These are phyloP conservation scores for Scaptomyza reducta DNA, from an alignment of 2,888 invertebrate species.

Conservation along the genomic window DNA sequence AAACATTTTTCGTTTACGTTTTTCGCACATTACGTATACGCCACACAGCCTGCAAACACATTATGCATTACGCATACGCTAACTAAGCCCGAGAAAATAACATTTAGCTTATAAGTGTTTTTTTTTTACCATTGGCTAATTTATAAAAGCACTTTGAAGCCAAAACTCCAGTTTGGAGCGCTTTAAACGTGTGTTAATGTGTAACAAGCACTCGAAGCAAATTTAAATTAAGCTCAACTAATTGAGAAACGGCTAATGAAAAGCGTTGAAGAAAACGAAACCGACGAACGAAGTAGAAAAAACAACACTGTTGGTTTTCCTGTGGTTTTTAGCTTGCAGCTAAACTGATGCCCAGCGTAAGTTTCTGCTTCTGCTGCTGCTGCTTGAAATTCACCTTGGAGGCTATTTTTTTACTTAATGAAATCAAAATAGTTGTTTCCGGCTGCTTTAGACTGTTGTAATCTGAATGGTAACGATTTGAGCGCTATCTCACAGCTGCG, in stretches of 20 bases:
- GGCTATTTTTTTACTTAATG: slow-evolving; percentile 76
- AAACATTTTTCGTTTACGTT: no score
- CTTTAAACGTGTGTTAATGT: slow-evolving; percentile 65
- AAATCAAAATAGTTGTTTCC: slow-evolving; percentile 74
- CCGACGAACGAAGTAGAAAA: slow-evolving; percentile 10
- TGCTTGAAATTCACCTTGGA: slow-evolving; percentile 35
- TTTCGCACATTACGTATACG: slow-evolving; percentile 17
- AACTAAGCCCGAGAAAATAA: neutral
- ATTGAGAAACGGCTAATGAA: slow-evolving; percentile 50
- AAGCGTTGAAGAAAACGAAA: slow-evolving; percentile 16
- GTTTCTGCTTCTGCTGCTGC: slow-evolving; percentile 7
- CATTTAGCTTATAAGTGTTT: slow-evolving; percentile 19
- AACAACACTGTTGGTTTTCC: slow-evolving; percentile 40
- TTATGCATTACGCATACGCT: slow-evolving; percentile 23
- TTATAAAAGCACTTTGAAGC: slow-evolving; percentile 50
- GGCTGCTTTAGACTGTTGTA: slow-evolving; percentile 42
- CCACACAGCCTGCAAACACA: neutral
- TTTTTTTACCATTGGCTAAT: slow-evolving; percentile 43
- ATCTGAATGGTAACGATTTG: slow-evolving; percentile 17
- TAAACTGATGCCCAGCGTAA: slow-evolving; percentile 6
- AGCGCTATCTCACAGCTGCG: neutral
- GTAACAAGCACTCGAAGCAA: slow-evolving; percentile 66
- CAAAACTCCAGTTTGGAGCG: slow-evolving; percentile 22
- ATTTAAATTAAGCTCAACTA: slow-evolving; percentile 78
- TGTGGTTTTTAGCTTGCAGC: slow-evolving; percentile 29